Evolutionary conservation across 2,888 invertebrate genomes (phyloP).

Genomic region (Diaperis boleti): DNA sequence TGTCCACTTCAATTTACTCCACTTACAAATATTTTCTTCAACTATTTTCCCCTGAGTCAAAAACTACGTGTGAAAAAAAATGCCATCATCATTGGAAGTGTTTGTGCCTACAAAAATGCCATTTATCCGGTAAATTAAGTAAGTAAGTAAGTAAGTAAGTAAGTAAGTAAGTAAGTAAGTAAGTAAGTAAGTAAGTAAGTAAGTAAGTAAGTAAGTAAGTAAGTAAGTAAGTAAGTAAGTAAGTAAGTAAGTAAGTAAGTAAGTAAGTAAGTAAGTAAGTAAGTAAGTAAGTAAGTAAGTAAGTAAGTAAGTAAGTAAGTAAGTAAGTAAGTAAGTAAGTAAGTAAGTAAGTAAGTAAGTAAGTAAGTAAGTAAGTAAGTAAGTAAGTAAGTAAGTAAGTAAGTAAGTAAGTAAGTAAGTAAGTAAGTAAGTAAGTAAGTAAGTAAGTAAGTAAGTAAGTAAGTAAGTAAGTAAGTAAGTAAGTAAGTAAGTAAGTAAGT

Average conservation of each 20-base stretch:
- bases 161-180: conserved; percentile 11
- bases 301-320: conserved; percentile 22
- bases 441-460: conserved; percentile 35
- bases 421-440: conserved; percentile 35
- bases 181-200: conserved; percentile 11
- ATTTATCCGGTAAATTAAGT: conserved; percentile 1
- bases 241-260: conserved; percentile 11
- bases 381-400: conserved; percentile 37
- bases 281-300: conserved; percentile 11
- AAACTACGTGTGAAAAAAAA: too few species aligned
- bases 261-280: conserved; percentile 11
- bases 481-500: conserved; percentile 35
- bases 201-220: conserved; percentile 11
- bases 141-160: conserved; percentile 11
- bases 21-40: too few species aligned
- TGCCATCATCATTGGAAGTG: too few species aligned
- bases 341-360: conserved; percentile 36
- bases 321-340: conserved; percentile 36
- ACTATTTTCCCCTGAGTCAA: too few species aligned
- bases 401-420: conserved; percentile 37
- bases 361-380: conserved; percentile 37
- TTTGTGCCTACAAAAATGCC: too few species aligned
- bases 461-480: conserved; percentile 35
- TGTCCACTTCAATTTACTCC: too few species aligned
- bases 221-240: conserved; percentile 11